These are phyloP conservation scores for Heliconius ethilla DNA, from an alignment of 2,888 invertebrate genomes.

Conservation along the genomic window DNA sequence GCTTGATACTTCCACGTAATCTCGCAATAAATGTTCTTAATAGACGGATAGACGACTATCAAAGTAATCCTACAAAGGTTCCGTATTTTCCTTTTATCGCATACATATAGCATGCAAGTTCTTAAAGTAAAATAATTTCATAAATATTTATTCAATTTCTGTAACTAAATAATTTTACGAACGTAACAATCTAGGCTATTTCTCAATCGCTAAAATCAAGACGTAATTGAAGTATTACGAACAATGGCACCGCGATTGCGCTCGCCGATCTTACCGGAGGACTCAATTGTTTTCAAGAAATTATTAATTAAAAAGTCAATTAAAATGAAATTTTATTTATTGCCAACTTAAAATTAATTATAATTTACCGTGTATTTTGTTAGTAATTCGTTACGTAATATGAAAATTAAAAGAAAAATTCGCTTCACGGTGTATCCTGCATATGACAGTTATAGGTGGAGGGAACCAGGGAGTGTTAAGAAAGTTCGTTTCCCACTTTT, in stretches of 20 bases:
- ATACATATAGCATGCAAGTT: too few species aligned
- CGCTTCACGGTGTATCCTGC: too few species aligned
- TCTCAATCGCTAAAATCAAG: slow-evolving; percentile 31
- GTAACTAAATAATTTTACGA: slow-evolving; percentile 16
- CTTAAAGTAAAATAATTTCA: not conserved
- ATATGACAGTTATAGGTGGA: too few species aligned
- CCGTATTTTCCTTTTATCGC: too few species aligned
- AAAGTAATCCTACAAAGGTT: too few species aligned
- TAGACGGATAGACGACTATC: too few species aligned
- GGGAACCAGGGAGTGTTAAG: too few species aligned
- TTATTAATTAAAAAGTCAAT: slow-evolving; percentile 35
- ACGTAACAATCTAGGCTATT: slow-evolving; percentile 19
- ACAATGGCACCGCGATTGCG: slow-evolving; percentile 33
- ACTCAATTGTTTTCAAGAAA: slow-evolving; percentile 29
- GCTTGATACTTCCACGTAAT: too few species aligned
- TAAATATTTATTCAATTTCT: not conserved
- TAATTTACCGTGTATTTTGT: slow-evolving; percentile 1
- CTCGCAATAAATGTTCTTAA: too few species aligned
- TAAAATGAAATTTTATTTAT: slow-evolving; percentile 29
- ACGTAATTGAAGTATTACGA: slow-evolving; percentile 33
- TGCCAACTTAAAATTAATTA: slow-evolving; percentile 16
- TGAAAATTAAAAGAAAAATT: too few species aligned
- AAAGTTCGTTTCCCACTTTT: too few species aligned
- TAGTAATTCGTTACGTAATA: not conserved
- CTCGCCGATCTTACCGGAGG: slow-evolving; percentile 24